Conservation (phyloP, 2,888 invertebrate genomes). For the Mycogona germanica region DNA sequence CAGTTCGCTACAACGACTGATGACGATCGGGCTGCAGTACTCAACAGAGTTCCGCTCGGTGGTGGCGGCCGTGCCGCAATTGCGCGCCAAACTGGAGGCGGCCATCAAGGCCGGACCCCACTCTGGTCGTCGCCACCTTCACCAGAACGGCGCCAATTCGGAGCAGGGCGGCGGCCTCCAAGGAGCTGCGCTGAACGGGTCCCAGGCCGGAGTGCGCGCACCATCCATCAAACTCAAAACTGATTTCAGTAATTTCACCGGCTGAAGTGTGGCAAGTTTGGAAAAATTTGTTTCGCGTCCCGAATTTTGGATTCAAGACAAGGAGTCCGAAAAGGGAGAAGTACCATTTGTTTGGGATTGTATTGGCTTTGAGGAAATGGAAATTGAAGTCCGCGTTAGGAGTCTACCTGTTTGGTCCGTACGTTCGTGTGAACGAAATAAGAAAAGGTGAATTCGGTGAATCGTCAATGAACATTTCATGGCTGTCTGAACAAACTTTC, state of each 20-base stretch:
- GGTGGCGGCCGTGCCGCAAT: slow-evolving; percentile 68
- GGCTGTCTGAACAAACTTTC: too few species aligned
- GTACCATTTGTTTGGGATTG: too few species aligned
- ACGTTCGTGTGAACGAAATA: too few species aligned
- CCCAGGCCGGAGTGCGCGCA: slow-evolving; percentile 33
- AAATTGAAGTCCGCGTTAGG: too few species aligned
- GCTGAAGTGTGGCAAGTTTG: slow-evolving; percentile 10
- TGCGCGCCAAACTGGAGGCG: slow-evolving; percentile 68
- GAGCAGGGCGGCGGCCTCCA: slow-evolving; percentile 9
- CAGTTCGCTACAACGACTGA: slow-evolving; percentile 75
- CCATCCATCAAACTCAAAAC: slow-evolving; percentile 79
- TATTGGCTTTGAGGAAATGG: too few species aligned
- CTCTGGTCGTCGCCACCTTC: too few species aligned
- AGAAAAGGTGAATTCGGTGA: too few species aligned
- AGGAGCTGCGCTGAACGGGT: slow-evolving; percentile 24
- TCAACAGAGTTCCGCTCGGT: slow-evolving; percentile 87
- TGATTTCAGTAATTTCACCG: slow-evolving; percentile 76
- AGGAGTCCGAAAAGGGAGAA: not conserved
- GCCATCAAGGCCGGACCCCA: slow-evolving; percentile 71
- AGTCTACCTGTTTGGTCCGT: too few species aligned
- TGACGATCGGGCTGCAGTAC: slow-evolving; percentile 82
- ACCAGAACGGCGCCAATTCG: slow-evolving; percentile 35
- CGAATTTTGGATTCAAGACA: not conserved
- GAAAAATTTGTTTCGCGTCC: not conserved
- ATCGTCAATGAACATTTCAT: too few species aligned